A percentile compares a stretch with the other conserved stretches of the same genome.
phyloP scores from a whole-genome alignment of 2,113 vertebrate species.

The Saccopteryx leptura region DNA sequence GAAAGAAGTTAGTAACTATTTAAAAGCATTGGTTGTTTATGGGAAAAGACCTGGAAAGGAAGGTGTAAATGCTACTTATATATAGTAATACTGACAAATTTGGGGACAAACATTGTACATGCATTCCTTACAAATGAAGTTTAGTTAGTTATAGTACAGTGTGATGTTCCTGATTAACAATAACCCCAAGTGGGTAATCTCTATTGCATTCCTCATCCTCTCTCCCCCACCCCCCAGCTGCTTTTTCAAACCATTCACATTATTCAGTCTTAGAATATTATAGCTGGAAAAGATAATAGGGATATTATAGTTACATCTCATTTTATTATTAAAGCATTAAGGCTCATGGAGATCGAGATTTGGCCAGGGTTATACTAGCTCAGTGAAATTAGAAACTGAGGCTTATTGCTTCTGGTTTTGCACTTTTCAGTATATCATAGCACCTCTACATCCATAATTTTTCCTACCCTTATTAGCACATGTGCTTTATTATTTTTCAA shows the following conservation, averaged over 20 bases:
- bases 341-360: background rate
- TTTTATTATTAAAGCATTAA: slow-evolving; percentile 42
- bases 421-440: background rate
- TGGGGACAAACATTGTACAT: background rate
- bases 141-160: background rate
- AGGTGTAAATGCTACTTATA: background rate
- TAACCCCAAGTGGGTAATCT: background rate
- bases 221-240: background rate
- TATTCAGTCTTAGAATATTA: slow-evolving; percentile 23
- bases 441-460: background rate
- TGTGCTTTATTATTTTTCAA: slow-evolving; percentile 49
- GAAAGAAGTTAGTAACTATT: background rate
- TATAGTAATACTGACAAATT: background rate
- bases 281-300: slow-evolving; percentile 10
- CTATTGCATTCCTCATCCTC: background rate
- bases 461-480: background rate
- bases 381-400: slow-evolving; percentile 14
- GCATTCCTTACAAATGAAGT: background rate
- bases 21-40: slow-evolving; percentile 41
- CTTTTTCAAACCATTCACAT: background rate
- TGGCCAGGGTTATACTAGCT: background rate
- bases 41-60: slow-evolving; percentile 18
- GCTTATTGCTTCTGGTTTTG: background rate
- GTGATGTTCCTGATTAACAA: background rate
- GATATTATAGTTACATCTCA: background rate